Conservation (phyloP, 2,888 invertebrate species). For the Zygaena filipendulae region DNA sequence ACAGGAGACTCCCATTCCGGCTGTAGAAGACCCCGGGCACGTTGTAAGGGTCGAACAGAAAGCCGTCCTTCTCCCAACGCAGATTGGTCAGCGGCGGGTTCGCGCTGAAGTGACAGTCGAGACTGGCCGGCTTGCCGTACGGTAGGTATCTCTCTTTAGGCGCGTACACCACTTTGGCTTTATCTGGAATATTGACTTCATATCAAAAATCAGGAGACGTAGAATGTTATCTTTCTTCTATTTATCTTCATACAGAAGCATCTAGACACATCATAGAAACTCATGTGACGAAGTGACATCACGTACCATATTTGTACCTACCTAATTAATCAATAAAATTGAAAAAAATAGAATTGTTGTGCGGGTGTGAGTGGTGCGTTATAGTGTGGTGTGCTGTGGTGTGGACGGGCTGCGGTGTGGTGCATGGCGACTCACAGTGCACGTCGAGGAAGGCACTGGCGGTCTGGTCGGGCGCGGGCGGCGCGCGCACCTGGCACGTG, state of each 20-base stretch:
- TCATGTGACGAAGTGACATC: no score
- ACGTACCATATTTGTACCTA: no score
- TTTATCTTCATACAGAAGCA: no score
- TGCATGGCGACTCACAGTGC: conserved; percentile 78
- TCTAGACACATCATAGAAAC: no score
- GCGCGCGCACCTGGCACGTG: conserved; percentile 83
- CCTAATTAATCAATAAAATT: no score
- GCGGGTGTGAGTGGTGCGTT: no score
- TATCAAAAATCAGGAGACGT: no score
- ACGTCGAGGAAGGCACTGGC: conserved; percentile 91
- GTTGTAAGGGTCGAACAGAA: conserved; percentile 90
- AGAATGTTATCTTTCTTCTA: no score
- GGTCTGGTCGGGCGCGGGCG: conserved; percentile 78
- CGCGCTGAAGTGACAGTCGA: conserved; percentile 92
- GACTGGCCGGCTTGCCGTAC: conserved; percentile 81
- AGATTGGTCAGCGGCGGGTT: conserved; percentile 91
- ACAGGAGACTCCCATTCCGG: conserved; percentile 85
- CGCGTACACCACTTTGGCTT: conserved; percentile 90
- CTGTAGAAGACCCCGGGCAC: conserved; percentile 88
- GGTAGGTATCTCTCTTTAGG: conserved; percentile 88
- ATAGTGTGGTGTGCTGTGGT: no score
- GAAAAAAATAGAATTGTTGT: no score
- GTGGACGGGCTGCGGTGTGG: background rate
- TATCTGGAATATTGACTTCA: conserved; percentile 78
- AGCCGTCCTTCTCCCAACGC: conserved; percentile 94